Evolutionary conservation across 2,888 invertebrate species (phyloP).

Genomic region (Agrypnus murinus): DNA sequence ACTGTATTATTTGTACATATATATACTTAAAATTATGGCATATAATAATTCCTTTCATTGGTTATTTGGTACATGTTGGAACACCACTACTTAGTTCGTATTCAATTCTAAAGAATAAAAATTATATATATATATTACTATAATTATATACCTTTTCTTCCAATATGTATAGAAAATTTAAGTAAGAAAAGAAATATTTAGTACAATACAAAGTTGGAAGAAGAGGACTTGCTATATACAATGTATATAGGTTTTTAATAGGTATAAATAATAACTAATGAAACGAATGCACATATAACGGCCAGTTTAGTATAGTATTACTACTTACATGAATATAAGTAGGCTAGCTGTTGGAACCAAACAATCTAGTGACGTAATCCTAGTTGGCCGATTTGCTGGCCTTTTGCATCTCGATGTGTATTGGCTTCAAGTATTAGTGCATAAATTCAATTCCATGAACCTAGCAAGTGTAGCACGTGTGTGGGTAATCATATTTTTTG

Average conservation of each 20-base stretch:
- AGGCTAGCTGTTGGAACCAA: slow-evolving; percentile 70
- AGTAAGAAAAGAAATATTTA: slow-evolving; percentile 33
- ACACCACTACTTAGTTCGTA: slow-evolving; percentile 21
- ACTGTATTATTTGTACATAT: slow-evolving; percentile 71
- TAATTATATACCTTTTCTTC: slow-evolving; percentile 40
- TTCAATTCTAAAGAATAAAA: slow-evolving; percentile 2
- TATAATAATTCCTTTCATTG: slow-evolving; percentile 58
- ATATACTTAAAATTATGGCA: slow-evolving; percentile 63
- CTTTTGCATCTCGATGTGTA: slow-evolving; percentile 70
- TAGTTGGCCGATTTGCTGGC: slow-evolving; percentile 63
- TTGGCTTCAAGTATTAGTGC: slow-evolving; percentile 71
- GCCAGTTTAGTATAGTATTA: slow-evolving; percentile 84
- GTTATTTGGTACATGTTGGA: slow-evolving; percentile 48
- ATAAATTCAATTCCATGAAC: slow-evolving; percentile 69
- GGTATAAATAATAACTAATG: slow-evolving; percentile 57
- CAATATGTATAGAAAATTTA: slow-evolving; percentile 42
- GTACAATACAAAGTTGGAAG: slow-evolving; percentile 49
- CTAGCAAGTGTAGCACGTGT: slow-evolving; percentile 64
- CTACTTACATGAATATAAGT: slow-evolving; percentile 66
- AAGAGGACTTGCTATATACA: slow-evolving; percentile 21
- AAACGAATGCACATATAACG: slow-evolving; percentile 69
- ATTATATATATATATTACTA: too few species aligned
- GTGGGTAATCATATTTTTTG: slow-evolving; percentile 50
- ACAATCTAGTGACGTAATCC: slow-evolving; percentile 66
- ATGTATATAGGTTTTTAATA: slow-evolving; percentile 47